These are phyloP conservation scores for Gari tellinella DNA, from an alignment of 2,888 invertebrate species.

Conservation along the genomic window DNA sequence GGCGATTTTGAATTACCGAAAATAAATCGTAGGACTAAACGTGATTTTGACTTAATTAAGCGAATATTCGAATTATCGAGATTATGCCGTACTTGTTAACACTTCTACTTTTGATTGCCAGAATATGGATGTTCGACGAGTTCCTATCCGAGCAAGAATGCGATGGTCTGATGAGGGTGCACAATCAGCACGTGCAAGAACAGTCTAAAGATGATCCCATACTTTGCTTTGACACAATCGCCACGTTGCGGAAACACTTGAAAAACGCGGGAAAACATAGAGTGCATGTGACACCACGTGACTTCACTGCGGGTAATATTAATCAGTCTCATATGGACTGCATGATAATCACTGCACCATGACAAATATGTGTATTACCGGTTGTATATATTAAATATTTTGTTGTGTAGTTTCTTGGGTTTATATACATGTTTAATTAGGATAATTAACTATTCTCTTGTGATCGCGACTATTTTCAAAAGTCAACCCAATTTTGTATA, in stretches of 20 bases:
- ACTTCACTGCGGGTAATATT: slow-evolving; percentile 74
- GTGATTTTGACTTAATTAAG: too few relatives aligned
- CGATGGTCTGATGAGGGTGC: slow-evolving; percentile 78
- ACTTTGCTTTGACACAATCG: slow-evolving; percentile 81
- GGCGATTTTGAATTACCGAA: too few relatives aligned
- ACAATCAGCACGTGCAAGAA: slow-evolving; percentile 76
- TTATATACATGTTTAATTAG: too few relatives aligned
- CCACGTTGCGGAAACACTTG: slow-evolving; percentile 76
- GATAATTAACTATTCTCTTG: too few relatives aligned
- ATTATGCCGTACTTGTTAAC: too few relatives aligned
- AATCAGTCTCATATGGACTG: background rate
- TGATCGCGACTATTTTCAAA: too few relatives aligned
- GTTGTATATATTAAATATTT: background rate
- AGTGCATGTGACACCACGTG: slow-evolving; percentile 71
- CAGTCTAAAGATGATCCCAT: slow-evolving; percentile 70
- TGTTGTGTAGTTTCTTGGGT: too few relatives aligned
- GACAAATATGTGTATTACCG: background rate
- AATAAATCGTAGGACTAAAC: too few relatives aligned
- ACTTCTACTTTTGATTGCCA: too few relatives aligned
- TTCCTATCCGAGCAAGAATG: slow-evolving; percentile 80
- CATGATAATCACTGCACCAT: background rate
- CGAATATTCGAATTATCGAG: too few relatives aligned
- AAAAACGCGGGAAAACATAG: slow-evolving; percentile 64
- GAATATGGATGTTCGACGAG: slow-evolving; percentile 80
- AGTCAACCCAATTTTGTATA: too few relatives aligned